These are phyloP conservation scores for Galleria mellonella DNA, from an alignment of 1,140 invertebrate genomes.

Conservation along the genomic window DNA sequence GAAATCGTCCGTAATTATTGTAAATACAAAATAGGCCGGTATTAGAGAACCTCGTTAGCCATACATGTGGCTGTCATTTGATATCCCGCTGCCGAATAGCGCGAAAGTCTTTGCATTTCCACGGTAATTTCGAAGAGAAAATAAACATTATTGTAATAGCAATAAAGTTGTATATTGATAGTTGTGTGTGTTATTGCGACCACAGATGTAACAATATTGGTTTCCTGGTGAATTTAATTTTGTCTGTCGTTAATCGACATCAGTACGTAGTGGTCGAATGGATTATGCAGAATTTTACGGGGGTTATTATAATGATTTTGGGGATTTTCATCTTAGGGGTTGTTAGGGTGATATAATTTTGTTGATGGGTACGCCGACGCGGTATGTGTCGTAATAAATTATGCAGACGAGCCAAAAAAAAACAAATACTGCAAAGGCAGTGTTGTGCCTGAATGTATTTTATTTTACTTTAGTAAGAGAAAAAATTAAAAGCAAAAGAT, in stretches of 20 bases:
- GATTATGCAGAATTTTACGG: conserved; percentile 52
- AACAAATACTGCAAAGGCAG: too few species aligned
- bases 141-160: conserved; percentile 21
- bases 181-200: conserved; percentile 16
- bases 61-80: conserved; percentile 62
- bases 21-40: conserved; percentile 34
- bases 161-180: conserved; percentile 29
- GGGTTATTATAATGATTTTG: conserved; percentile 4
- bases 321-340: conserved; percentile 1
- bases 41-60: conserved; percentile 59
- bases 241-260: conserved; percentile 56
- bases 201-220: conserved; percentile 44
- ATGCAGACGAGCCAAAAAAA: too few species aligned
- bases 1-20: conserved; percentile 18
- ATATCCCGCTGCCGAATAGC: conserved; percentile 39
- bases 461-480: too few species aligned
- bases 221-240: conserved; percentile 58
- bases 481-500: too few species aligned
- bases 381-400: too few species aligned
- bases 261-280: conserved; percentile 24
- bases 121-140: conserved; percentile 16
- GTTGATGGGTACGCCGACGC: neutral
- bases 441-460: too few species aligned
- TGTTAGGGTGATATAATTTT: neutral
- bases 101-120: conserved; percentile 13